phyloP scores from a whole-genome alignment of 2,113 vertebrate species.

The Myodes glareolus region DNA sequence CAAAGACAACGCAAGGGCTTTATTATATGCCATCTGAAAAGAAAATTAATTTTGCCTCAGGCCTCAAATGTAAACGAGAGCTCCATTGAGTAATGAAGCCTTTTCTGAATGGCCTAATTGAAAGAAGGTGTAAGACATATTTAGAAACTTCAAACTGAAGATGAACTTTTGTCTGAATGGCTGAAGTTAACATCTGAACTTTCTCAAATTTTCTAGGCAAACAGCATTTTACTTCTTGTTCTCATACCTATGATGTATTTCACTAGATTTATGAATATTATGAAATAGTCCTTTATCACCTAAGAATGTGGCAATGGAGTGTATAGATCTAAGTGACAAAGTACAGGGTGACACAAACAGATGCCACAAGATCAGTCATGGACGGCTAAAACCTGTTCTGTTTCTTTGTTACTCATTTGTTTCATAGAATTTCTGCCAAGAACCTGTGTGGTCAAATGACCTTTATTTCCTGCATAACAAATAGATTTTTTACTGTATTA shows the following conservation, averaged over 20 bases:
- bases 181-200: slow-evolving; percentile 29
- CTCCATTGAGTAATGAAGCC: slow-evolving; percentile 14
- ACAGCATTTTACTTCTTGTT: slow-evolving; percentile 19
- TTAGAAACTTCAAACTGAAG: slow-evolving; percentile 31
- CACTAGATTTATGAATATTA: not conserved
- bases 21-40: slow-evolving; percentile 59
- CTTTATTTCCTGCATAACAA: slow-evolving; percentile 19
- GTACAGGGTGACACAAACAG: not conserved
- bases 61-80: slow-evolving; percentile 55
- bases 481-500: slow-evolving; percentile 39
- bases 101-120: slow-evolving; percentile 57
- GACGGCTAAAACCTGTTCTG: not conserved
- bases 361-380: not conserved
- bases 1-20: slow-evolving; percentile 51
- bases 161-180: slow-evolving; percentile 43
- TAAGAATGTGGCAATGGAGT: not conserved
- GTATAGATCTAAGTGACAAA: slow-evolving; percentile 25
- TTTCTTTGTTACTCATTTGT: not conserved
- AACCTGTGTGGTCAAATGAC: not conserved
- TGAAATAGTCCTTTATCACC: not conserved
- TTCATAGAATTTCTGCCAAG: not conserved
- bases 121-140: slow-evolving; percentile 53
- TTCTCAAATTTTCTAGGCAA: not conserved
- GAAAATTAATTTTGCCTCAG: slow-evolving; percentile 71
- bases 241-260: not conserved